Percentiles rank a stretch among this genome's conserved stretches.
Conservation (phyloP, 2,113 vertebrate genomes). For the Osmerus mordax region DNA sequence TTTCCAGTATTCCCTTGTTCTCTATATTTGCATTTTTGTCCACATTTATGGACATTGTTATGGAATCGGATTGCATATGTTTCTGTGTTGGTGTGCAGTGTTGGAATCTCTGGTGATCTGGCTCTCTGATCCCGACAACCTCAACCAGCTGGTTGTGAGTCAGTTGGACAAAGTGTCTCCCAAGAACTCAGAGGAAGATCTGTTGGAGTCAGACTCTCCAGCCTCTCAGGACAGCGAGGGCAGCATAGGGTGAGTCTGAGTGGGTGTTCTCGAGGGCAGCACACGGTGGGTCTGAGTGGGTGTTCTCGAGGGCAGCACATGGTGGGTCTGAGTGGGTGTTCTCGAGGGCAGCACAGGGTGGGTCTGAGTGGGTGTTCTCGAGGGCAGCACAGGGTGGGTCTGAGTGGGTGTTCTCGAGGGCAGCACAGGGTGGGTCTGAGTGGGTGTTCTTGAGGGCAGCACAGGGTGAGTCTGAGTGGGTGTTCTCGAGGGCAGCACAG, state of each 20-base stretch:
- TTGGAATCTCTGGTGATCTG: constrained; percentile 64
- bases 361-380: too few relatives aligned
- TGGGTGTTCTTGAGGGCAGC: too few relatives aligned
- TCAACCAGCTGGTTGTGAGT: constrained; percentile 73
- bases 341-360: too few relatives aligned
- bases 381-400: too few relatives aligned
- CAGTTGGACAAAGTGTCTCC: constrained; percentile 55
- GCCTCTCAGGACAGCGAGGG: constrained; percentile 37
- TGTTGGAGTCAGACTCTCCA: constrained; percentile 42
- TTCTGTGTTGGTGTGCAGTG: constrained; percentile 40
- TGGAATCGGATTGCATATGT: background rate
- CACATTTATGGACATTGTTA: background rate
- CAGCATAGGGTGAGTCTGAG: constrained; percentile 52
- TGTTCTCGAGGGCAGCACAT: too few relatives aligned
- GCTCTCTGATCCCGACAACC: constrained; percentile 73
- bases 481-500: too few relatives aligned
- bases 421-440: too few relatives aligned
- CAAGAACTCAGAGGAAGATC: constrained; percentile 47
- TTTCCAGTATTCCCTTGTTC: constrained; percentile 13
- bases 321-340: too few relatives aligned
- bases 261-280: too few relatives aligned
- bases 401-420: too few relatives aligned
- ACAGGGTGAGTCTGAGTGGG: too few relatives aligned
- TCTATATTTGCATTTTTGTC: background rate
- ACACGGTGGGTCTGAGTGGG: too few relatives aligned